Percentiles rank a stretch among this genome's conserved stretches.
These are phyloP conservation scores for Galagoides demidoff DNA, from an alignment of 2,797 vertebrate genomes.

Conservation along the genomic window DNA sequence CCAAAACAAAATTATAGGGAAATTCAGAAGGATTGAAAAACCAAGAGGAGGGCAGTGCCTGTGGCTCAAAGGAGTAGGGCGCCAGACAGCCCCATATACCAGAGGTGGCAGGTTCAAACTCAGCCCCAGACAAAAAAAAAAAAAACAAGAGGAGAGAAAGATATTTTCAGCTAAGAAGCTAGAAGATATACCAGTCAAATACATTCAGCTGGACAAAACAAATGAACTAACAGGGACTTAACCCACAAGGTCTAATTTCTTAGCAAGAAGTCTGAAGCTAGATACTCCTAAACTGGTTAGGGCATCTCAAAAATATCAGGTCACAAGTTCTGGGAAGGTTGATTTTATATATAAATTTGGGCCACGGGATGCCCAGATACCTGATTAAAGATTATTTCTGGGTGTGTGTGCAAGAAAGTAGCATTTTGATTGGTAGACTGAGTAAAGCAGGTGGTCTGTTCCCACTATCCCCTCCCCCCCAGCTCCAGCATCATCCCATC, in stretches of 20 bases:
- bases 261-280: not conserved
- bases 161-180: not conserved
- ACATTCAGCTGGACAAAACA: not conserved
- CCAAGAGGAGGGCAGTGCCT: not conserved
- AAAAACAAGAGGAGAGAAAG: not conserved
- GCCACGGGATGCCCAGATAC: not conserved
- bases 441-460: too few relatives aligned
- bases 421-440: not conserved
- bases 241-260: not conserved
- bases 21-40: not conserved
- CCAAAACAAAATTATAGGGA: not conserved
- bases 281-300: not conserved
- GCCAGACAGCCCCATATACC: too few relatives aligned
- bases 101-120: too few relatives aligned
- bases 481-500: too few relatives aligned
- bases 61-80: too few relatives aligned
- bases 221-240: not conserved
- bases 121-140: too few relatives aligned
- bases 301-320: not conserved
- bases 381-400: not conserved
- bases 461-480: too few relatives aligned
- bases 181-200: not conserved
- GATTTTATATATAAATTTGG: not conserved
- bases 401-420: not conserved
- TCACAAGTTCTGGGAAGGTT: not conserved